phyloP scores from a whole-genome alignment of 2,888 invertebrate genomes.

The Xylota sylvarum region DNA sequence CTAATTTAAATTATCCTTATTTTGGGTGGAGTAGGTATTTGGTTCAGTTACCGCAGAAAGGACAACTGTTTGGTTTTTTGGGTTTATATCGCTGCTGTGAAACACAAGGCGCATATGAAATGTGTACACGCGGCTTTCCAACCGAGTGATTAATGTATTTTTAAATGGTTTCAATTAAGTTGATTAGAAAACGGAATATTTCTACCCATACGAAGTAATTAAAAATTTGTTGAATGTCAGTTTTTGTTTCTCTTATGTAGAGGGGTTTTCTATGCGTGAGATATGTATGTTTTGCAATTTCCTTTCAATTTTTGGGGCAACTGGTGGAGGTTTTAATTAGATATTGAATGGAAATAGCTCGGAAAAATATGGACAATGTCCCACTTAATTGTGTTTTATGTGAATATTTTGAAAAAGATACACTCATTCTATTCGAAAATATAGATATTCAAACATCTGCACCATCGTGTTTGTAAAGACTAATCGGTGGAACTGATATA shows the following conservation, averaged over 20 bases:
- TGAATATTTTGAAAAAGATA: neutral
- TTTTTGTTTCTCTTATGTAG: no score
- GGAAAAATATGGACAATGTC: neutral
- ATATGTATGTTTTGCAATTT: neutral
- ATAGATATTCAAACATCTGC: no score
- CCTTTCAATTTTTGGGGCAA: neutral
- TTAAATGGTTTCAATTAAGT: conserved; percentile 84
- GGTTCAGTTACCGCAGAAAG: conserved; percentile 52
- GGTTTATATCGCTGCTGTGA: conserved; percentile 39
- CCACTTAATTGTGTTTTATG: neutral
- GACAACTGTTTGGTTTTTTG: conserved; percentile 62
- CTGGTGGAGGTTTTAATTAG: neutral
- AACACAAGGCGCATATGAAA: conserved; percentile 64
- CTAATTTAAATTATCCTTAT: conserved; percentile 66
- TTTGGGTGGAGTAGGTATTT: conserved; percentile 23
- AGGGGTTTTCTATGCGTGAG: neutral
- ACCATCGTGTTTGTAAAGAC: no score
- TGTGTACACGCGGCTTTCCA: conserved; percentile 39
- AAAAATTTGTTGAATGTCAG: conserved; percentile 7
- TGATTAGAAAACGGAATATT: conserved; percentile 68
- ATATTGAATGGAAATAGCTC: neutral
- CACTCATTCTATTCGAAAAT: no score
- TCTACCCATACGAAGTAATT: conserved; percentile 37
- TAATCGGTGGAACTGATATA: no score
- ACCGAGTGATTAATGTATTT: conserved; percentile 83